phyloP scores from a whole-genome alignment of 2,113 vertebrate genomes.

The Picathartes gymnocephalus region DNA sequence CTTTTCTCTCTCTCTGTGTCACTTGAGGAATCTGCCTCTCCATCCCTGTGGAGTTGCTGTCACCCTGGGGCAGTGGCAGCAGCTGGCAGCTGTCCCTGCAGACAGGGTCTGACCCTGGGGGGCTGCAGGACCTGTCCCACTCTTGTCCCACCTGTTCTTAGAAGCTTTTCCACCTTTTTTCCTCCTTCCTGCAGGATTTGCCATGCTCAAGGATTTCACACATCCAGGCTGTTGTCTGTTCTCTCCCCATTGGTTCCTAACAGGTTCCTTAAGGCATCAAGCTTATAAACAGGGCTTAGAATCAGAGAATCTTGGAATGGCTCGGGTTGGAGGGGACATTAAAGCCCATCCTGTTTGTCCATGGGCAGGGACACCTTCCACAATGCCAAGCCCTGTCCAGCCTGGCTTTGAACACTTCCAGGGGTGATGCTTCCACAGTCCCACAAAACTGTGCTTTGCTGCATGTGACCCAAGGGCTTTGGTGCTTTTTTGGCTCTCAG shows the following conservation, averaged over 20 bases:
- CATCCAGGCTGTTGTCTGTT: background rate
- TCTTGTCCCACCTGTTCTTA: background rate
- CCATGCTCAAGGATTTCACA: background rate
- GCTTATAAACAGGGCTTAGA: background rate
- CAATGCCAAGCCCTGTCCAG: background rate
- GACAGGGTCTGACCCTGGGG: accelerated
- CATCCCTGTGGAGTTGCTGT: background rate
- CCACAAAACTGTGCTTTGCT: background rate
- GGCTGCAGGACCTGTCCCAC: background rate
- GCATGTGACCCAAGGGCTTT: background rate
- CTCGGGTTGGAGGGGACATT: background rate
- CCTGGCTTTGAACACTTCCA: background rate
- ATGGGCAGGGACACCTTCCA: background rate
- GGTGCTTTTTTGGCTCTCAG: background rate
- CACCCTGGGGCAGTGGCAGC: background rate
- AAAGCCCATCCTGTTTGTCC: background rate
- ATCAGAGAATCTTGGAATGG: background rate
- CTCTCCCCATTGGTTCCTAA: background rate
- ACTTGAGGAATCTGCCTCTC: background rate
- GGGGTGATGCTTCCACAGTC: background rate
- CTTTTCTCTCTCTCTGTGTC: background rate
- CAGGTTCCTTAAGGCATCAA: background rate
- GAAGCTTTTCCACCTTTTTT: background rate
- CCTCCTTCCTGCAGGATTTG: background rate
- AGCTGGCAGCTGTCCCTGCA: background rate